phyloP scores from a whole-genome alignment of 2,888 invertebrate genomes.

The Argyresthia goedartella region DNA sequence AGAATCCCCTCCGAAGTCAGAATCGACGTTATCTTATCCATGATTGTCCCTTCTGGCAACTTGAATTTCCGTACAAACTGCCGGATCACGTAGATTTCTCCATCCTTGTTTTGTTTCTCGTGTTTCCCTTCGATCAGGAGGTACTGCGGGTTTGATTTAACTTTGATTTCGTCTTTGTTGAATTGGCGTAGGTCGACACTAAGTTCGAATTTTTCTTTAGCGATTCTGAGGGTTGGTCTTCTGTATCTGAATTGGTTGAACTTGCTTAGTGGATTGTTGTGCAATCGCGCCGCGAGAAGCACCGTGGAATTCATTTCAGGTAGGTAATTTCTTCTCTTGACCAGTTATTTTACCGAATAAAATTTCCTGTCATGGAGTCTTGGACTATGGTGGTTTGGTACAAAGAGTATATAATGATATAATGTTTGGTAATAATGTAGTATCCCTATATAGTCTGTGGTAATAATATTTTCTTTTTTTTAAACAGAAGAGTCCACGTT shows the following conservation, averaged over 20 bases:
- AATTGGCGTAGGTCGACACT: slow-evolving; percentile 39
- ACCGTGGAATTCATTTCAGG: too few relatives aligned
- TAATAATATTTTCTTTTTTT: too few relatives aligned
- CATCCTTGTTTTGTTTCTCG: slow-evolving; percentile 34
- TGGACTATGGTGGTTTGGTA: too few relatives aligned
- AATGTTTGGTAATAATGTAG: too few relatives aligned
- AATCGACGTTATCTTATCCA: slow-evolving; percentile 15
- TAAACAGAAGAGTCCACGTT: too few relatives aligned
- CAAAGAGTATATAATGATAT: too few relatives aligned
- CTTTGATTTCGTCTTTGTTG: slow-evolving; percentile 40
- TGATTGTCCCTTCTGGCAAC: slow-evolving; percentile 22
- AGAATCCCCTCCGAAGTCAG: slow-evolving; percentile 38
- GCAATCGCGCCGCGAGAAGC: too few relatives aligned
- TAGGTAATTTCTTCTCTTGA: too few relatives aligned
- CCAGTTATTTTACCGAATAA: too few relatives aligned
- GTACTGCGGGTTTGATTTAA: slow-evolving; percentile 41
- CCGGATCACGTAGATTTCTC: slow-evolving; percentile 24
- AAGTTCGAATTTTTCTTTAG: slow-evolving; percentile 42
- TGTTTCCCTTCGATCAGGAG: slow-evolving; percentile 51
- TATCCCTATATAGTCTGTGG: too few relatives aligned
- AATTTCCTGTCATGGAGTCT: too few relatives aligned
- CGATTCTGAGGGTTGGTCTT: slow-evolving; percentile 34
- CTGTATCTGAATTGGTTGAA: slow-evolving; percentile 10
- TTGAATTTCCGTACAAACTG: slow-evolving; percentile 44
- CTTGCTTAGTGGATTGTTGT: too few relatives aligned